Base-by-base conservation (phyloP, 2,113 vertebrate species). In the Eira barbara region DNA sequence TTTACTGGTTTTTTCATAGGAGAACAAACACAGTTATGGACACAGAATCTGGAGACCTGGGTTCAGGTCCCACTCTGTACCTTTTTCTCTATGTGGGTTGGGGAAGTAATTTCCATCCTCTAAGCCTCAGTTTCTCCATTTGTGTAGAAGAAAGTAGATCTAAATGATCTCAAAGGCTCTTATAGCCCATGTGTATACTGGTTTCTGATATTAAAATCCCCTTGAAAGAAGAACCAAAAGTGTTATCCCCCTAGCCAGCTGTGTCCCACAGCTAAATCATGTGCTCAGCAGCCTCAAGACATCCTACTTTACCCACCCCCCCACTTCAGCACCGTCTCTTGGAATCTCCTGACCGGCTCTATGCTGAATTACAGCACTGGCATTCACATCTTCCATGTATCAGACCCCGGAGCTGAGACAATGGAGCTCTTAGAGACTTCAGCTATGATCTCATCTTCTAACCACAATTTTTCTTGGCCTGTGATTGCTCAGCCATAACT, bases 401-500 rank as follows among this genome's bases (percentile, higher is more conserved):
- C 27, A 11, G 27, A 52, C 6, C 7, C 9, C 80, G 55, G 23
- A 88, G 21, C 89, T 91, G 85, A 97, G 67, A 91, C 92, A 89
- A 36, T 89, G 61, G 47, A 79, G 10, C 29, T 71, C 87, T 92
- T 39, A 79, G 27, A 65, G 49, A 14, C 87, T 95, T 97, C 23
- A 89, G 21, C 83, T 69, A 63, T 83, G 83, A 96, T 91, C 80
- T 92, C 80, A 90, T 74, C 74, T 91, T 96, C 87, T 85, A 73
- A 95, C 52, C 65, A 79, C 86, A 55, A 87, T 45, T 90, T 92
- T 94, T 97, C 84, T 94, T 94, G 91, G 61, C 52, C 34, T 92
- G 2, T 78, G 84, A 94, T 71, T 86, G 78, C 93, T 95, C 23
- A 94, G 79, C 20, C 21, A 27, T 80, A 15, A 81, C 34, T 36